These are phyloP conservation scores for Perizoma affinitatum DNA, from an alignment of 2,888 invertebrate genomes.

Conservation along the genomic window DNA sequence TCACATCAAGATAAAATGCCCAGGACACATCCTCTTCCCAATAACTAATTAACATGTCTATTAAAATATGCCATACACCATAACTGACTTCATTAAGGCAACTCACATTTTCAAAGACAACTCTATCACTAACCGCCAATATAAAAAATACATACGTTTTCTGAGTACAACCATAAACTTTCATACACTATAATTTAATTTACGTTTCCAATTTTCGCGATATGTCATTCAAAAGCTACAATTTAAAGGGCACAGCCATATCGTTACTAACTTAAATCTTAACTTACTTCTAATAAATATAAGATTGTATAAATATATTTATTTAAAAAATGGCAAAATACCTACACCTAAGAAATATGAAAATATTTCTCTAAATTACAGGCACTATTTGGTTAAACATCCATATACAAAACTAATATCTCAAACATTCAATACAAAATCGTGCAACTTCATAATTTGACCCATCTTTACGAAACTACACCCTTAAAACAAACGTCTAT, in stretches of 20 bases:
- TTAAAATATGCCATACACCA: constrained; percentile 23
- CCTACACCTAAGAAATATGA: constrained; percentile 57
- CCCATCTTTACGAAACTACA: not conserved
- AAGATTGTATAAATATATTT: constrained; percentile 45
- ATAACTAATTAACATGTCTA: constrained; percentile 11
- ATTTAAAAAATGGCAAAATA: constrained; percentile 50
- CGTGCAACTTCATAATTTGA: constrained; percentile 8
- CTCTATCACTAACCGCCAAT: constrained; percentile 34
- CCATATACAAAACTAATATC: constrained; percentile 10
- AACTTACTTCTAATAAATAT: constrained; percentile 42
- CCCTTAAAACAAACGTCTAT: not conserved
- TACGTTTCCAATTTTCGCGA: constrained; percentile 10
- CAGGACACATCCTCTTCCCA: constrained; percentile 14
- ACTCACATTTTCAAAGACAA: constrained; percentile 30
- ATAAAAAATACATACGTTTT: constrained; percentile 17
- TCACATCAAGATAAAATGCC: constrained; percentile 31
- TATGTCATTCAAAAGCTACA: constrained; percentile 23
- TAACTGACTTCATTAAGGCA: constrained; percentile 39
- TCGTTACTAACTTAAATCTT: constrained; percentile 43
- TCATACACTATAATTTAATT: constrained; percentile 8
- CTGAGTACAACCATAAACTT: not conserved
- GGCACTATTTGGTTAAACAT: constrained; percentile 49
- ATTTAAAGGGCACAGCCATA: constrained; percentile 51
- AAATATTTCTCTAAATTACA: constrained; percentile 52
- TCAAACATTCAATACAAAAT: constrained; percentile 14